phyloP scores from a whole-genome alignment of 2,113 vertebrate genomes.

The Pterocles orientalis region DNA sequence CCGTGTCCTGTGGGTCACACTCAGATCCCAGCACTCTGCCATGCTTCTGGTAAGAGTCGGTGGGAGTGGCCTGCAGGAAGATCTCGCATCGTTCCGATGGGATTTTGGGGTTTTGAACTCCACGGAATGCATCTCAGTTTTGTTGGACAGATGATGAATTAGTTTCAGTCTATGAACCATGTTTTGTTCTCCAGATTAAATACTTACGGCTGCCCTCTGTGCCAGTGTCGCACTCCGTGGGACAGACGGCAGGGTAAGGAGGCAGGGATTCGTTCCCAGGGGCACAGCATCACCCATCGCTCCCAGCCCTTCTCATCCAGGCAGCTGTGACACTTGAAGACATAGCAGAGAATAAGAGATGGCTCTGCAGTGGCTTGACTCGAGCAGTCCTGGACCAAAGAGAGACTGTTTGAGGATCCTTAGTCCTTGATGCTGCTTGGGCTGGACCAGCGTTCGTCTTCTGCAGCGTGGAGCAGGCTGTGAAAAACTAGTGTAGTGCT shows the following conservation, averaged over 20 bases:
- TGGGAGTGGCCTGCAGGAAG: background rate
- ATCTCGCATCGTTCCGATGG: background rate
- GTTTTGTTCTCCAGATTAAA: background rate
- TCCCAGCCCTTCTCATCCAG: background rate
- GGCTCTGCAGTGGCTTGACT: background rate
- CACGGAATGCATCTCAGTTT: background rate
- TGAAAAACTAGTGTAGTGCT: fast-evolving
- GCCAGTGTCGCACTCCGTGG: fast-evolving
- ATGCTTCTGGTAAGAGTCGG: background rate
- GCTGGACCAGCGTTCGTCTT: background rate
- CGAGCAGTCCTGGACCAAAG: background rate
- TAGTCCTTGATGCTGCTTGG: background rate
- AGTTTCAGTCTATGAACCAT: background rate
- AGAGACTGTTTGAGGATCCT: background rate
- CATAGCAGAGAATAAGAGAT: background rate
- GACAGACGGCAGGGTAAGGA: background rate
- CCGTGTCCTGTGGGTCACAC: background rate
- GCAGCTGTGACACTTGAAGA: background rate
- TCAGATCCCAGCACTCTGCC: background rate
- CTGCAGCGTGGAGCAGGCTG: background rate
- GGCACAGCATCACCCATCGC: background rate
- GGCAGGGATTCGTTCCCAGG: background rate
- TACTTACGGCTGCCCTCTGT: background rate
- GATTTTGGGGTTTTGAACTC: background rate
- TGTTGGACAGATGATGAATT: background rate